These are phyloP conservation scores for Odontomachus brunneus DNA, from an alignment of 1,140 invertebrate genomes.

Conservation along the genomic window DNA sequence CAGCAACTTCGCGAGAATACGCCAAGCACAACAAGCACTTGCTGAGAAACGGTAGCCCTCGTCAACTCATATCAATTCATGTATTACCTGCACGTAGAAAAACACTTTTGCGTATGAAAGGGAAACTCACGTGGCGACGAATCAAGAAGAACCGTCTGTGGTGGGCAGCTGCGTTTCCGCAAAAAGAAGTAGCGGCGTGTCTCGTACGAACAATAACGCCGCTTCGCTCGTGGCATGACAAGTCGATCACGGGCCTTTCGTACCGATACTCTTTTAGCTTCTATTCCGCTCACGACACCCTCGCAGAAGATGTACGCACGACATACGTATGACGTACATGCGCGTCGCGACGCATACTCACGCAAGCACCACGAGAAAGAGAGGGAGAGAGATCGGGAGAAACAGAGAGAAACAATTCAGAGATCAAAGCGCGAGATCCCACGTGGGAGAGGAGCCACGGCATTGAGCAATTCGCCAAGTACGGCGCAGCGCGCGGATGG, in stretches of 20 bases:
- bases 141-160: background rate
- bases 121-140: background rate
- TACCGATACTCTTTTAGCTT: constrained; percentile 42
- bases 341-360: too few species aligned
- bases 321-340: too few species aligned
- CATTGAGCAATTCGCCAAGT: constrained; percentile 83
- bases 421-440: constrained; percentile 62
- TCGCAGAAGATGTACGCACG: background rate
- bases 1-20: too few species aligned
- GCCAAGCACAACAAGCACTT: too few species aligned
- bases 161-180: background rate
- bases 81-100: background rate
- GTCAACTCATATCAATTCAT: constrained; percentile 38
- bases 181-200: constrained; percentile 1
- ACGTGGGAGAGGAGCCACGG: constrained; percentile 67
- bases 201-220: constrained; percentile 24
- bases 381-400: background rate
- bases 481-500: constrained; percentile 76
- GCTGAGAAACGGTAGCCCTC: background rate
- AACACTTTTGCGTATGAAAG: constrained; percentile 30
- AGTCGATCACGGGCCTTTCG: background rate
- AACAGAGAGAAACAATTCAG: constrained; percentile 18
- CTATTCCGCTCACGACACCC: constrained; percentile 36
- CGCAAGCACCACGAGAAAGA: too few species aligned
- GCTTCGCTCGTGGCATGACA: background rate